phyloP scores from a whole-genome alignment of 2,797 vertebrate genomes.

The Alosa sapidissima region DNA sequence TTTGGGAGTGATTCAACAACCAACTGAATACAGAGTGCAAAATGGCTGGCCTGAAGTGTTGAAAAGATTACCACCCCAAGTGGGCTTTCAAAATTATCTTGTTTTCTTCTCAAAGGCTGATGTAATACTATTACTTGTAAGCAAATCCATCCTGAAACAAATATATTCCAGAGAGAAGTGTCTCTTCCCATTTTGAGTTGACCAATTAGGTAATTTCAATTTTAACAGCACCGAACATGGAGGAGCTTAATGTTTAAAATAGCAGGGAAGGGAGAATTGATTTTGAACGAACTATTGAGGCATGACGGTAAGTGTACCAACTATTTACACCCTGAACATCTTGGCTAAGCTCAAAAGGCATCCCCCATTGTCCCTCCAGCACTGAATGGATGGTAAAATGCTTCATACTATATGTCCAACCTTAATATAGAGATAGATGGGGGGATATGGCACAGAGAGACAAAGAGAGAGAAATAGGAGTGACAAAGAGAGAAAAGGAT shows the following conservation, averaged over 20 bases:
- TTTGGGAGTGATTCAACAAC: background rate
- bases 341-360: background rate
- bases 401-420: background rate
- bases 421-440: background rate
- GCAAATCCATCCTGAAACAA: background rate
- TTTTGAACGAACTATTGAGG: background rate
- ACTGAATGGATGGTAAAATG: background rate
- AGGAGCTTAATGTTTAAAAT: background rate
- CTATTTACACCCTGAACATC: background rate
- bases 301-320: background rate
- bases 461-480: background rate
- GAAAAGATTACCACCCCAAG: background rate
- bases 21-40: background rate
- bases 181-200: background rate
- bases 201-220: background rate
- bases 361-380: background rate
- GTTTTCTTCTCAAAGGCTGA: background rate
- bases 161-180: background rate
- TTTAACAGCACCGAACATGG: background rate
- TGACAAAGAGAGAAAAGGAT: background rate
- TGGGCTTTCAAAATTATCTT: background rate
- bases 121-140: background rate
- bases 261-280: background rate
- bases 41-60: background rate
- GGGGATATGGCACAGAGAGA: background rate